A percentile compares a stretch with the other conserved stretches of the same genome.
phyloP scores from a whole-genome alignment of 2,113 vertebrate genomes.

The Grantiella picta region DNA sequence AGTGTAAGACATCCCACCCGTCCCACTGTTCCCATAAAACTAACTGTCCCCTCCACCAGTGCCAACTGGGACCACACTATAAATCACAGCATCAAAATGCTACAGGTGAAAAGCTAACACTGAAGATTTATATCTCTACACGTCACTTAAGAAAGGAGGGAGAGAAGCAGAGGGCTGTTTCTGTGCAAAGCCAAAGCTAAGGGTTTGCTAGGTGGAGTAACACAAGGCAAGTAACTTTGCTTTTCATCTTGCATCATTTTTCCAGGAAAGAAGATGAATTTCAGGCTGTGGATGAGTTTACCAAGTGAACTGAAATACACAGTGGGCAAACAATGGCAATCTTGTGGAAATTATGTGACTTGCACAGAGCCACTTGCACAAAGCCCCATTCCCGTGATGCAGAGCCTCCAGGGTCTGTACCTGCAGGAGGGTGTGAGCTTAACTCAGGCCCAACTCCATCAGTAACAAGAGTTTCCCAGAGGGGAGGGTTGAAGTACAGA shows the following conservation, averaged over 20 bases:
- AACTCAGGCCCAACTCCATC: not conserved
- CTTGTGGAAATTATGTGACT: not conserved
- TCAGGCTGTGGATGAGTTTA: not conserved
- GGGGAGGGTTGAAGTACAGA: not conserved
- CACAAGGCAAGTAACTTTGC: not conserved
- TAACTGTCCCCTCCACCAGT: fast-evolving
- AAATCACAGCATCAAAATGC: not conserved
- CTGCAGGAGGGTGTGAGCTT: not conserved
- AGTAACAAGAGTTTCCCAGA: not conserved
- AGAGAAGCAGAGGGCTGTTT: not conserved
- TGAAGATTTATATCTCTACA: not conserved
- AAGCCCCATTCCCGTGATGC: not conserved
- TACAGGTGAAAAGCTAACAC: not conserved
- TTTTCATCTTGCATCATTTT: not conserved
- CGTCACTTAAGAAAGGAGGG: not conserved
- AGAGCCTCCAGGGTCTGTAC: not conserved
- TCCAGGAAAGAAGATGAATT: not conserved
- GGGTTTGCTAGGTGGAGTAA: not conserved
- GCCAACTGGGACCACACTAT: not conserved
- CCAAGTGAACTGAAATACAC: not conserved
- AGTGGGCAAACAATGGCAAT: fast-evolving
- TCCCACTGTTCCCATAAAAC: not conserved
- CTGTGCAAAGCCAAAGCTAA: not conserved
- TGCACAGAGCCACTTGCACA: not conserved
- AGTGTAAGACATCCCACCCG: not conserved